Evolutionary conservation across 2,888 invertebrate species (phyloP).

Genomic region (Orthosia gracilis): DNA sequence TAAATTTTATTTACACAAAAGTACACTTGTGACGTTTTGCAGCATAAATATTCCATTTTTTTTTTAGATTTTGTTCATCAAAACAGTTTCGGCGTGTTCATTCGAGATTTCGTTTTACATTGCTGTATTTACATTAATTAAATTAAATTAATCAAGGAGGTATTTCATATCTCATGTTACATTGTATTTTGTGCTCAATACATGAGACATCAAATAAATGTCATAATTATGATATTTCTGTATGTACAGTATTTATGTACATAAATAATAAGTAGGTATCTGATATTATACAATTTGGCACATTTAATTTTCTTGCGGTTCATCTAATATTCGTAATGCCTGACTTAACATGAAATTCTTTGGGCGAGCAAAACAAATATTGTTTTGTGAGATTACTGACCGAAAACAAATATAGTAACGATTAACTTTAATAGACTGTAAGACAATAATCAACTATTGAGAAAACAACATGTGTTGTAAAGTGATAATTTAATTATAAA

Average conservation of each 20-base stretch:
- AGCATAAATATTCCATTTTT: constrained; percentile 75
- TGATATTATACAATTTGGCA: constrained; percentile 85
- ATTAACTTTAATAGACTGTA: constrained; percentile 77
- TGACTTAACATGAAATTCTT: constrained; percentile 77
- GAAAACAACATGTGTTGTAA: constrained; percentile 58
- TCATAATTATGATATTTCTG: constrained; percentile 62
- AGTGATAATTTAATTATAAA: constrained; percentile 66
- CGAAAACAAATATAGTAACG: constrained; percentile 77
- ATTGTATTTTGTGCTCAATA: constrained; percentile 53
- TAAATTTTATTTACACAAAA: constrained; percentile 90
- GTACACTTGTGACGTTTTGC: constrained; percentile 89
- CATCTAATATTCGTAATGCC: constrained; percentile 69
- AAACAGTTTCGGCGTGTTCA: constrained; percentile 57
- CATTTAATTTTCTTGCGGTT: constrained; percentile 73
- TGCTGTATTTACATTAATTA: constrained; percentile 65
- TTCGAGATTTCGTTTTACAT: constrained; percentile 65
- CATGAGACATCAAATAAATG: constrained; percentile 65
- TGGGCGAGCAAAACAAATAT: constrained; percentile 75
- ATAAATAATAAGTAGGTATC: constrained; percentile 68
- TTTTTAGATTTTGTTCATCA: constrained; percentile 49
- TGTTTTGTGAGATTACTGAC: constrained; percentile 81
- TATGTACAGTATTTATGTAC: constrained; percentile 68
- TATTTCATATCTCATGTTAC: constrained; percentile 63
- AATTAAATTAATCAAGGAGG: constrained; percentile 54
- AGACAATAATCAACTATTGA: constrained; percentile 68